Evolutionary conservation across 1,140 invertebrate genomes (phyloP).

Genomic region (Trachymyrmex cornetzi): DNA sequence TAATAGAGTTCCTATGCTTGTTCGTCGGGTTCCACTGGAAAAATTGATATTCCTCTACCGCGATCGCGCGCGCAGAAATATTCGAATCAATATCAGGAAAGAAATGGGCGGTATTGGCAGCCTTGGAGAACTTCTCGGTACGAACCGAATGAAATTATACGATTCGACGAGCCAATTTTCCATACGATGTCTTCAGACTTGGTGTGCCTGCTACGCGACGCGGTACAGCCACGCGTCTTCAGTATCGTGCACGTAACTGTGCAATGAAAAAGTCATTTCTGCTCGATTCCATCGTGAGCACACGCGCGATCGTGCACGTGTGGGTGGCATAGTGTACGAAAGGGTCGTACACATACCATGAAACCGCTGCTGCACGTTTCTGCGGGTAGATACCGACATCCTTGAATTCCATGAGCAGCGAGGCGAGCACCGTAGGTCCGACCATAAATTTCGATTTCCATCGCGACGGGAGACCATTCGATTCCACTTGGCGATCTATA

Average conservation of each 20-base stretch:
- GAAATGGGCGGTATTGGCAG: conserved; percentile 5
- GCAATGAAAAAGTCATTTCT: conserved; percentile 76
- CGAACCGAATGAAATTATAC: conserved; percentile 76
- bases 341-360: conserved; percentile 27
- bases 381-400: conserved; percentile 67
- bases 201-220: not conserved
- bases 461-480: conserved; percentile 79
- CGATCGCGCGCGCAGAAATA: not conserved
- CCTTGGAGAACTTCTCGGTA: conserved; percentile 3
- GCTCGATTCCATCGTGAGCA: conserved; percentile 58
- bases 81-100: conserved; percentile 40
- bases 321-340: not conserved
- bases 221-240: not conserved
- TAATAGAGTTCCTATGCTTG: not conserved
- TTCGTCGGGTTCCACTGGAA: not conserved
- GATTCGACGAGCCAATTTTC: conserved; percentile 73
- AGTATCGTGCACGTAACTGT: conserved; percentile 42
- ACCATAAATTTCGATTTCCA: conserved; percentile 83
- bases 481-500: conserved; percentile 78
- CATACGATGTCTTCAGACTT: conserved; percentile 50
- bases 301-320: not conserved
- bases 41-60: conserved; percentile 46
- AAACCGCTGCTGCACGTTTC: conserved; percentile 61
- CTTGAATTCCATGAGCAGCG: conserved; percentile 74
- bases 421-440: conserved; percentile 62